phyloP scores from a whole-genome alignment of 2,113 vertebrate genomes.

The Sinocyclocheilus maitianheensis region DNA sequence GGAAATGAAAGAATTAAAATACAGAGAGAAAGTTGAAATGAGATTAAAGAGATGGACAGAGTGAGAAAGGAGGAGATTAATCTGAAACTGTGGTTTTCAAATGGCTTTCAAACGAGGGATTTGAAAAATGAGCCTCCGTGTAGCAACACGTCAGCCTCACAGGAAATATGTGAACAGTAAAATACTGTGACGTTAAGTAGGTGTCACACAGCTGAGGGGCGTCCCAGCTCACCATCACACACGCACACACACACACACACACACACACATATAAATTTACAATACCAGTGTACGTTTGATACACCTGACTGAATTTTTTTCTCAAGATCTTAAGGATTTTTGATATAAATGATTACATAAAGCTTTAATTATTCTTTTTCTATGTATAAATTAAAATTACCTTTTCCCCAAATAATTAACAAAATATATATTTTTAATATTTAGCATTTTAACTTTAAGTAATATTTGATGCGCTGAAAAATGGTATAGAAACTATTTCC shows the following conservation, averaged over 20 bases:
- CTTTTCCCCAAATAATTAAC: too few relatives aligned
- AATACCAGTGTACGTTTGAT: not conserved
- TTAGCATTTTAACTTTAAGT: not conserved
- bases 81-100: slow-evolving; percentile 50
- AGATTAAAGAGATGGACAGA: slow-evolving; percentile 8
- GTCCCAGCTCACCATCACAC: slow-evolving; percentile 14
- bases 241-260: not conserved
- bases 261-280: not conserved
- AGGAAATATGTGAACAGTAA: slow-evolving; percentile 50
- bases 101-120: slow-evolving; percentile 33
- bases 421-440: not conserved
- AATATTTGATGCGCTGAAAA: too few relatives aligned
- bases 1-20: not conserved
- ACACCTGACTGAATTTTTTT: not conserved
- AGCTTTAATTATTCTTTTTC: not conserved
- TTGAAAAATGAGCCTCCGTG: slow-evolving; percentile 58
- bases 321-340: not conserved
- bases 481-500: too few relatives aligned
- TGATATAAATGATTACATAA: too few relatives aligned
- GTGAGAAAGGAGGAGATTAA: slow-evolving; percentile 41
- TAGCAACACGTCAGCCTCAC: slow-evolving; percentile 40
- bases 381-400: not conserved
- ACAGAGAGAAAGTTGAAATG: not conserved
- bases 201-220: slow-evolving; percentile 48
- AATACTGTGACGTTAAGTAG: slow-evolving; percentile 48